phyloP scores from a whole-genome alignment of 92 coral and sea anemone species.

The Virgularia gustaviana region DNA sequence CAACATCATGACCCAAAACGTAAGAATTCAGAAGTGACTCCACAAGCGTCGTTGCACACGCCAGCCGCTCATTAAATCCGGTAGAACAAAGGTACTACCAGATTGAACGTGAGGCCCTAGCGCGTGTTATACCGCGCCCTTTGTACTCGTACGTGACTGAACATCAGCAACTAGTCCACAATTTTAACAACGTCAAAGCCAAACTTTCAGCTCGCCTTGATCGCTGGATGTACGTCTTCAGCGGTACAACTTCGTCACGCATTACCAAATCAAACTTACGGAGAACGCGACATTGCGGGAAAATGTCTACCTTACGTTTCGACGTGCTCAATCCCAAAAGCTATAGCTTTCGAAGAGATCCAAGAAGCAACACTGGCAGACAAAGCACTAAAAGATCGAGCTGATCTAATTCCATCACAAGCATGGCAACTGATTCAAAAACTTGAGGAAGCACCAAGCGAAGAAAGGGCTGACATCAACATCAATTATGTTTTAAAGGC shows the following conservation, averaged over 20 bases:
- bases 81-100: constrained; percentile 51
- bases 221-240: constrained; percentile 33
- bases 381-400: constrained; percentile 6
- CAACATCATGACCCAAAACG: constrained; percentile 16
- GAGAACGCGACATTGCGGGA: constrained; percentile 48
- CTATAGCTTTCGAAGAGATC: constrained; percentile 42
- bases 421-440: constrained; percentile 5
- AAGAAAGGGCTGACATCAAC: neutral
- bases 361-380: constrained; percentile 23
- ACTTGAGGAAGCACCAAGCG: neutral
- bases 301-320: constrained; percentile 36
- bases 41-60: constrained; percentile 41
- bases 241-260: constrained; percentile 40
- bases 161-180: constrained; percentile 17
- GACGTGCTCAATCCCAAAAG: constrained; percentile 37
- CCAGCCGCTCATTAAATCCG: constrained; percentile 38
- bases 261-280: constrained; percentile 30
- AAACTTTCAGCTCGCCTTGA: constrained; percentile 40
- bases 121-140: constrained; percentile 36
- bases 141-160: constrained; percentile 33
- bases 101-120: constrained; percentile 48
- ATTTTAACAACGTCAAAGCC: constrained; percentile 37
- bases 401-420: constrained; percentile 5
- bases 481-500: neutral
- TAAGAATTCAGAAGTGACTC: constrained; percentile 25